Base-by-base conservation (phyloP, 1,140 invertebrate species). In the Neodiprion pinetum region DNA sequence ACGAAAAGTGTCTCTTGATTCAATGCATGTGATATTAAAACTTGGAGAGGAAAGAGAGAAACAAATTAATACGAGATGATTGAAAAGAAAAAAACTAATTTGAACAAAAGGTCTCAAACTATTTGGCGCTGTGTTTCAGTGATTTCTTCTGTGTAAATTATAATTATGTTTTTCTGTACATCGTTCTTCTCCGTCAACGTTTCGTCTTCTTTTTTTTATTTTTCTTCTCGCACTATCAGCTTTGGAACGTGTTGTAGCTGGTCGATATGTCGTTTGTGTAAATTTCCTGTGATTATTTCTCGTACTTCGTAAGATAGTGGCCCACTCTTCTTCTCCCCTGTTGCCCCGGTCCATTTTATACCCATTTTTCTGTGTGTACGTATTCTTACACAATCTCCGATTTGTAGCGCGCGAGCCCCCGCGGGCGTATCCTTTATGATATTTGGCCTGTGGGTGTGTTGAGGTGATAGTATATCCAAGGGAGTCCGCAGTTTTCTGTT, bases 181-280 rank as follows among this genome's bases (percentile, higher is more conserved):
- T 70, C 69, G 21, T 70, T 70, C 69, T 23, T 70, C 69, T 70
- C 69, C 49, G 69, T 21, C 69, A 21, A 21, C 17, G 17, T 21
- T 21, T 21, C 17, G 17, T 12, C 1, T 70, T 48, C 23, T 14
- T 17, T 70, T 70, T 70, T 40, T 40, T 70, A 14, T 70, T 70
- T 40, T 48, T 70, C 28, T 71, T 71, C 70, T 71, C 70, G 70
- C 47, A 48, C 70, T 71, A 23, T 5, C 7, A 71, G 50, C 50
- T 21, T 72, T 48, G 71, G 71, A 11, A 72, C 53, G 48, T 72
- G 49, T 72, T 61, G 17, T 65, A 72, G 21, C 40, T 72, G 71
- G 53, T 72, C 71, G 71, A 72, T 72, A 23, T 72, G 49, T 65
- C 71, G 48, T 11, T 72, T 72, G 71, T 72, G 71, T 17, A 65